Base-by-base conservation (phyloP, 2,888 invertebrate genomes). In the Pseudococcus jackbeardsleyi region DNA sequence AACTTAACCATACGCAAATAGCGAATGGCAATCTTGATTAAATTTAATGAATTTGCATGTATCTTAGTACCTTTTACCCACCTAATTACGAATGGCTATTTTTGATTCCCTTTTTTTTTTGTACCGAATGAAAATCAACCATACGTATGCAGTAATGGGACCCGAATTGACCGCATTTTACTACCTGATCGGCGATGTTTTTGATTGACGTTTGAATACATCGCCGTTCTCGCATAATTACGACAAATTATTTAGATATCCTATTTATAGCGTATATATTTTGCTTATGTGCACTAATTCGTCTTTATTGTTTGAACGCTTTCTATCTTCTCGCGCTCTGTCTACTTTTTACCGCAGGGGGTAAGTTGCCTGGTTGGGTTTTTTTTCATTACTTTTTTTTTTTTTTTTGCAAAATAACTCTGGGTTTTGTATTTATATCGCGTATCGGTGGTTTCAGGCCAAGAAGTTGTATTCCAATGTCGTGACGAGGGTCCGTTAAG, bases 381-480 rank as follows among this genome's bases (percentile, higher is more conserved):
- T 33, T 17, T 88, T 84, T 26, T 59, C 33, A 46, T 17, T 82
- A 59, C 4, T 64, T 59, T 50, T 39, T 72, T 72, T 68, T 68
- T 72, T 7, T 9, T 64, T 42, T 26, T 42, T 9, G 9, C 50
- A 11, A 86, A 48, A 17, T 17, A 48, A 72, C 9, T 2, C 72
- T 59, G 42, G 17, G 46, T 72, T 19, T 42, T 68, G 1, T 59
- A n/a, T 85, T 46, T 19, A 46, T 84, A 59, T 48, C 9, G 48
- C 7, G 22, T 19, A 48, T 42, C 6, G 84, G 17, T 12, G 54
- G 9, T 59, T 89, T 19, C 89, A 97, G 98, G 96, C 92, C 95
- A 96, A 72, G 97, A 98, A 92, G 98, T 98, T 64, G 96, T 97
- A 54, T 96, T 98, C 93, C 96, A 95, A 92, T 98, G 98, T 91